Percentiles rank a stretch among this genome's conserved stretches.
These are phyloP conservation scores for Danio rerio DNA, from an alignment of 2,113 vertebrate species.

Conservation along the genomic window DNA sequence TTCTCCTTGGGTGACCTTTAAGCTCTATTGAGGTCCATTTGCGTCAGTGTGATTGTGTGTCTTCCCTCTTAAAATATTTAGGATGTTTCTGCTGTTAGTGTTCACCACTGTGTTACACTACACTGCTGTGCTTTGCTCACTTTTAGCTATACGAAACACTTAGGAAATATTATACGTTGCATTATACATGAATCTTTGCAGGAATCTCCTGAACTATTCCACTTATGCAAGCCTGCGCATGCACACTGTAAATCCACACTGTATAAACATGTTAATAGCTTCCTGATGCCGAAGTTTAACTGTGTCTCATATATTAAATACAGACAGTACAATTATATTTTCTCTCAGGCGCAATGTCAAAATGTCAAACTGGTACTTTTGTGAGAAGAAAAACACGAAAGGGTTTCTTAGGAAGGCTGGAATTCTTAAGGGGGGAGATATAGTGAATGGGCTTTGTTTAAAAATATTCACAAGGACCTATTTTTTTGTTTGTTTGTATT, in stretches of 20 bases:
- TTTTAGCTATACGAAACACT: neutral
- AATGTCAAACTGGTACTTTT: neutral
- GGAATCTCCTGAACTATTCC: neutral
- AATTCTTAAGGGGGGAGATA: neutral
- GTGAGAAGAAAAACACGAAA: neutral
- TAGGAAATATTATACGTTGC: neutral
- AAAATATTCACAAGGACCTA: neutral
- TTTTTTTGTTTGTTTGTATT: too few species aligned
- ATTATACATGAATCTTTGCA: slow-evolving; percentile 10
- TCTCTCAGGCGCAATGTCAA: neutral
- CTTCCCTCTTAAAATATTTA: slow-evolving; percentile 35
- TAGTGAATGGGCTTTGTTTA: neutral
- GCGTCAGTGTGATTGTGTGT: neutral
- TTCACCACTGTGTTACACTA: slow-evolving; percentile 17
- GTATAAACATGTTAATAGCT: slow-evolving; percentile 33
- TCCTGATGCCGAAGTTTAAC: slow-evolving; percentile 23
- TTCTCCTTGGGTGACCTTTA: slow-evolving; percentile 24
- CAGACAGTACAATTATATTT: slow-evolving; percentile 26
- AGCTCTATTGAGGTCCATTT: slow-evolving; percentile 15
- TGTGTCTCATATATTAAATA: slow-evolving; percentile 13
- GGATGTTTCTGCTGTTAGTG: slow-evolving; percentile 32
- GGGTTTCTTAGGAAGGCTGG: neutral
- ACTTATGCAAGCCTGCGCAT: neutral
- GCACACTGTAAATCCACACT: slow-evolving; percentile 6
- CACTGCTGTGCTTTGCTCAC: slow-evolving; percentile 12